Conservation (phyloP, 2,888 invertebrate genomes). For the Tuta absoluta region DNA sequence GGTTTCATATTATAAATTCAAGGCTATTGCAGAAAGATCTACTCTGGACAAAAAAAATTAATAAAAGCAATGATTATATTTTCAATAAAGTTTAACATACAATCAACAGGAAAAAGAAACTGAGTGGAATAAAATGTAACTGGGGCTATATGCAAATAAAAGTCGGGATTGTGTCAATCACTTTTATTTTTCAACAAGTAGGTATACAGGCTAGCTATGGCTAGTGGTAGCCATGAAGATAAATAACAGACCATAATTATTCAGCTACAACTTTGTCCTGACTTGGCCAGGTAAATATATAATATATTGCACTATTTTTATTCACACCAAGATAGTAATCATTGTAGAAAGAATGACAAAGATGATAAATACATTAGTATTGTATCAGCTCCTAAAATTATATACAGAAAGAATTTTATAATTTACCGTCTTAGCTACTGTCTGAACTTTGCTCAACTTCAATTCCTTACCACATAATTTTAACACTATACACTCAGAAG, state of each 20-base stretch:
- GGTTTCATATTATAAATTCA: no score
- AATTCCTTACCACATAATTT: constrained; percentile 19
- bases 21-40: no score
- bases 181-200: constrained; percentile 59
- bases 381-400: not conserved
- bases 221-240: constrained; percentile 26
- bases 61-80: no score
- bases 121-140: no score
- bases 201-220: constrained; percentile 42
- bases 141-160: not conserved
- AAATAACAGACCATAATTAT: constrained; percentile 15
- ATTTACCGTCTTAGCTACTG: constrained; percentile 8
- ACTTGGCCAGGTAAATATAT: constrained; percentile 13
- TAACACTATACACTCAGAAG: constrained; percentile 31
- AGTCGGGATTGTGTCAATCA: constrained; percentile 42
- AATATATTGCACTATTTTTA: constrained; percentile 12
- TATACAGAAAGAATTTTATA: not conserved
- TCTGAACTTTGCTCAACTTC: not conserved
- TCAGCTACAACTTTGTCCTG: constrained; percentile 2
- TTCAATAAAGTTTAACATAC: no score
- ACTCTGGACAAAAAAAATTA: no score
- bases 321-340: not conserved
- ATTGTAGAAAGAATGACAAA: not conserved
- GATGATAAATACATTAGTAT: not conserved
- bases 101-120: no score